Evolutionary conservation across 1,140 invertebrate species (phyloP), one percentile per base, ranked within the genome.

Genomic region (Drosophila subpulchrella): DNA sequence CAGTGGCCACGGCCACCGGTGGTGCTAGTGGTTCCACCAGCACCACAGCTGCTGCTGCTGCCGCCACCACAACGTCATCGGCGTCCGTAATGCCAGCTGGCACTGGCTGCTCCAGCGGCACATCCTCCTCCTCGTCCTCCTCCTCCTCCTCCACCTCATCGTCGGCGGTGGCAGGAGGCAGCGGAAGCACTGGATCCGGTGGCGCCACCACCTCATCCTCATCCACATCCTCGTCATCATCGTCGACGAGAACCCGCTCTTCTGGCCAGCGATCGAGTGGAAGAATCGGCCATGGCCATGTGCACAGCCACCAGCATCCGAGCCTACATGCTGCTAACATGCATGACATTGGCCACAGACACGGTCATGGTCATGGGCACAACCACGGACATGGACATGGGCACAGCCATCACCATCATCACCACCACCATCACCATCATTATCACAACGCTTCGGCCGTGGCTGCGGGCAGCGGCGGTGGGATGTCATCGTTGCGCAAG

Each of bases 301-400:
- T 89, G 36, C 89, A 91, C 20, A 89, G 85, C 42, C 90, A 91
- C 50, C 90, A 91, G 57, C 89, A 91, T 61, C 82, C 82, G 50
- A 86, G 84, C 55, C 39, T 88, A 61, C 84, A 83, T 38, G 65
- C 81, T 32, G 61, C 41, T 17, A 55, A 62, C 20, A 63, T 68
- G 20, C 78, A 80, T 24, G 60, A 51, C 2, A 32, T 54, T 8
- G 30, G 46, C 4, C 32, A 41, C 17, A 36, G 72, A 8, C 67
- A 77, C 6, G 62, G 68, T 0, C 81, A 82, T 42, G 68, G 74
- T 4, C 76, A 84, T 15, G 39, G 80, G 12, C 82, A 78, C 24
- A 55, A 74, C 24, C 80, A 85, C 36, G 75, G 72, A 12, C 80
- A 78, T 20, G 30, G 47, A 0, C 62, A 75, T 11, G 63, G 66